Conservation (phyloP, 2,113 vertebrate genomes). For the Varanus salvator region DNA sequence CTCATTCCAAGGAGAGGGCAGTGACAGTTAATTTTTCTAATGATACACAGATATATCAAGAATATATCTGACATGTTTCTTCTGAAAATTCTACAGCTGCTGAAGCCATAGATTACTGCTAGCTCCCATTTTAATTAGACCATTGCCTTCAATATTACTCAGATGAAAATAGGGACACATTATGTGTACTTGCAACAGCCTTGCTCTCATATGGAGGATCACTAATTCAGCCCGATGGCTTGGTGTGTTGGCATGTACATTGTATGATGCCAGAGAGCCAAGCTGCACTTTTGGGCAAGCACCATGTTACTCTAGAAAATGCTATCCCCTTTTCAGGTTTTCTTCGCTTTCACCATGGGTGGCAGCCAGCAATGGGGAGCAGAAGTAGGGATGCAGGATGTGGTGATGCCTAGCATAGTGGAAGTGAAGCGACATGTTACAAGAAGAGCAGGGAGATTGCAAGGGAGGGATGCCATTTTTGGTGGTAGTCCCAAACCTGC, state of each 20-base stretch:
- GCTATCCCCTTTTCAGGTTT: neutral
- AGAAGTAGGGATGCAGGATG: too few species aligned
- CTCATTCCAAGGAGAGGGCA: slow-evolving; percentile 12
- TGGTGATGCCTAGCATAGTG: too few species aligned
- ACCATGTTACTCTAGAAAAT: neutral
- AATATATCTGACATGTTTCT: slow-evolving; percentile 60
- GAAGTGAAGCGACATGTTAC: too few species aligned
- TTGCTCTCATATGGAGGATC: too few species aligned
- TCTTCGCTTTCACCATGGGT: too few species aligned
- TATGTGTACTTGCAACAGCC: neutral
- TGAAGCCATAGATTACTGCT: neutral
- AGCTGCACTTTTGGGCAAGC: neutral
- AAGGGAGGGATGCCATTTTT: neutral
- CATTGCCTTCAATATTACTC: too few species aligned
- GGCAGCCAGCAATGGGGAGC: too few species aligned
- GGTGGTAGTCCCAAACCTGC: too few species aligned
- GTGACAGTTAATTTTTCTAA: slow-evolving; percentile 70
- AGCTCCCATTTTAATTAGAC: neutral
- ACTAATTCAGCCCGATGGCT: neutral
- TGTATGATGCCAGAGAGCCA: neutral
- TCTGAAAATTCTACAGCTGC: neutral
- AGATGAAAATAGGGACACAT: neutral
- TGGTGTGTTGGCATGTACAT: neutral
- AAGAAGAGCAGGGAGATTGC: neutral
- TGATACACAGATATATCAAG: slow-evolving; percentile 51